Conservation (phyloP, 2,113 vertebrate genomes). For the Trochalopteron elliotii region DNA sequence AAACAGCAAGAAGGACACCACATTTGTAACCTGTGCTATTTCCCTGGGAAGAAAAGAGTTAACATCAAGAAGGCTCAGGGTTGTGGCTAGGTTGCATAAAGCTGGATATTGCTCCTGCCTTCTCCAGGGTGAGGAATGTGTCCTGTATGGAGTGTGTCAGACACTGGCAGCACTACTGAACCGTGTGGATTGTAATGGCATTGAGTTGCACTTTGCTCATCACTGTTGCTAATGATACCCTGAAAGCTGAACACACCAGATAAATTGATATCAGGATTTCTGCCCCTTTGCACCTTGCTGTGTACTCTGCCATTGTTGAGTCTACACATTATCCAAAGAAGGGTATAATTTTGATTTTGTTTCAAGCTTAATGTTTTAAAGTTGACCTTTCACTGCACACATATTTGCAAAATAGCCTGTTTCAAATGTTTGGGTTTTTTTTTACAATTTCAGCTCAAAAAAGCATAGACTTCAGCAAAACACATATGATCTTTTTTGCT, state of each 20-base stretch:
- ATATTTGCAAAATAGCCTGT: background rate
- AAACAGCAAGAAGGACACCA: background rate
- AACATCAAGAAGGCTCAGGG: background rate
- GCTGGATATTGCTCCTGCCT: background rate
- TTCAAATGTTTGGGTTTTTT: background rate
- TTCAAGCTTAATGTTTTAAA: background rate
- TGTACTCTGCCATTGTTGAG: background rate
- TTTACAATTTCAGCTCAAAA: background rate
- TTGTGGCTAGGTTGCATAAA: background rate
- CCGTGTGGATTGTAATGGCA: background rate
- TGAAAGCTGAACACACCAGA: fast-evolving
- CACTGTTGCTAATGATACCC: background rate
- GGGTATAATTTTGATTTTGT: background rate
- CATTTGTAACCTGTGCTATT: background rate
- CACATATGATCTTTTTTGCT: background rate
- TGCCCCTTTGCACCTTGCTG: background rate
- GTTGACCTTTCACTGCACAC: background rate
- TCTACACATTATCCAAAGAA: background rate
- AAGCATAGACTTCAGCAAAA: background rate
- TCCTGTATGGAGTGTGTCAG: background rate
- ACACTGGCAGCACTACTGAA: background rate
- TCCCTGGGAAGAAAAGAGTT: background rate
- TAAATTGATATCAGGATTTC: background rate
- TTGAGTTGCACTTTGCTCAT: background rate
- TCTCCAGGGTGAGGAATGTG: background rate